Percentiles rank a stretch among this genome's conserved stretches.
Conservation (phyloP, 2,113 vertebrate species). For the Tragelaphus scriptus region DNA sequence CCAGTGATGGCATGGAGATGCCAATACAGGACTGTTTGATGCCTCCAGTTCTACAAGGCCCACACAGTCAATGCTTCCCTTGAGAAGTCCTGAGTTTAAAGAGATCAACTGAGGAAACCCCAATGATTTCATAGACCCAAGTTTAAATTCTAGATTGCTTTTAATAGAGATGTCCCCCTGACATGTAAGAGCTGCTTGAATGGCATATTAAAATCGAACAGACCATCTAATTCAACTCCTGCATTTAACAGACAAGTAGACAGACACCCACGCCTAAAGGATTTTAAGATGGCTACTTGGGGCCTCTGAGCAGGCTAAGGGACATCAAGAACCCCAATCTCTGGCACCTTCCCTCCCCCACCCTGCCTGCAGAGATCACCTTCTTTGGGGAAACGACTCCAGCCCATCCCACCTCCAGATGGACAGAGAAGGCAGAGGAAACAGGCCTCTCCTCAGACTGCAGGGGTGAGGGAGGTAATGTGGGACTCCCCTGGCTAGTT, state of each 20-base stretch:
- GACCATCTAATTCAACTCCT: slow-evolving; percentile 12
- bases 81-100: background rate
- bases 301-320: slow-evolving; percentile 7
- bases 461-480: background rate
- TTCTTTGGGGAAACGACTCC: background rate
- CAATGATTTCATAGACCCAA: background rate
- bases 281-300: slow-evolving; percentile 56
- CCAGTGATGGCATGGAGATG: background rate
- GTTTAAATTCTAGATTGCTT: background rate
- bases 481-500: background rate
- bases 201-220: background rate
- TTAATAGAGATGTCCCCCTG: background rate
- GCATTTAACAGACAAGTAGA: slow-evolving; percentile 14
- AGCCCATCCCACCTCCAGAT: background rate
- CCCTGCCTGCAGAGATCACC: background rate
- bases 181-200: background rate
- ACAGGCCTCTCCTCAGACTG: background rate
- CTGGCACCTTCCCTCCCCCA: background rate
- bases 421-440: background rate
- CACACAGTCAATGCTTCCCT: slow-evolving; percentile 43
- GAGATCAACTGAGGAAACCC: background rate
- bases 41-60: background rate
- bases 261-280: slow-evolving; percentile 22
- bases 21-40: background rate
- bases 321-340: background rate